phyloP scores from a whole-genome alignment of 2,888 invertebrate species.

The Mythimna loreyi region DNA sequence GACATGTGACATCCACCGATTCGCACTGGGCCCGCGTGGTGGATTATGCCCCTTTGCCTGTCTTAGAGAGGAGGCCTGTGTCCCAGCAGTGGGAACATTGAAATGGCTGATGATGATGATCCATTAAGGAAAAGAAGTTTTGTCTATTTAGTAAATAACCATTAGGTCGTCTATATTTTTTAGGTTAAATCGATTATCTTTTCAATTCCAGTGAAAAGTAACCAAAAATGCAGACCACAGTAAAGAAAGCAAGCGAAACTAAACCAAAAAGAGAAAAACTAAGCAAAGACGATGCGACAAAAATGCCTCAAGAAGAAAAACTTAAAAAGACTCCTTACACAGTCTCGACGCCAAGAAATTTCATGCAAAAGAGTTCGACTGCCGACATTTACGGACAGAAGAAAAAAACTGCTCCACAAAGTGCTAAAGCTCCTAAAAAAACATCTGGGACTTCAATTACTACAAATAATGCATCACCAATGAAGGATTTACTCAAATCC shows the following conservation, averaged over 20 bases:
- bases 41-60: too few relatives aligned
- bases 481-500: constrained; percentile 79
- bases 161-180: not conserved
- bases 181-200: not conserved
- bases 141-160: not conserved
- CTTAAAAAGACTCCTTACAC: constrained; percentile 71
- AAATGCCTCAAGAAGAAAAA: constrained; percentile 75
- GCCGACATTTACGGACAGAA: constrained; percentile 82
- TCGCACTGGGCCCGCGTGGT: too few relatives aligned
- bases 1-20: too few relatives aligned
- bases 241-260: constrained; percentile 61
- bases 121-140: too few relatives aligned
- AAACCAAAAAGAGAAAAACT: constrained; percentile 61
- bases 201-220: constrained; percentile 28
- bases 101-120: too few relatives aligned
- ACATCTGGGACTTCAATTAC: constrained; percentile 56
- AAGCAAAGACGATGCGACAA: constrained; percentile 70
- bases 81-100: too few relatives aligned
- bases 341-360: constrained; percentile 77
- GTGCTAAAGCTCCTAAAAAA: constrained; percentile 76
- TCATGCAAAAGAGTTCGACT: constrained; percentile 75
- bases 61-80: too few relatives aligned
- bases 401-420: constrained; percentile 66
- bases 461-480: constrained; percentile 73
- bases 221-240: constrained; percentile 71